Evolutionary conservation across 2,797 vertebrate species (phyloP).

Genomic region (Hapalemur alaotrensis): DNA sequence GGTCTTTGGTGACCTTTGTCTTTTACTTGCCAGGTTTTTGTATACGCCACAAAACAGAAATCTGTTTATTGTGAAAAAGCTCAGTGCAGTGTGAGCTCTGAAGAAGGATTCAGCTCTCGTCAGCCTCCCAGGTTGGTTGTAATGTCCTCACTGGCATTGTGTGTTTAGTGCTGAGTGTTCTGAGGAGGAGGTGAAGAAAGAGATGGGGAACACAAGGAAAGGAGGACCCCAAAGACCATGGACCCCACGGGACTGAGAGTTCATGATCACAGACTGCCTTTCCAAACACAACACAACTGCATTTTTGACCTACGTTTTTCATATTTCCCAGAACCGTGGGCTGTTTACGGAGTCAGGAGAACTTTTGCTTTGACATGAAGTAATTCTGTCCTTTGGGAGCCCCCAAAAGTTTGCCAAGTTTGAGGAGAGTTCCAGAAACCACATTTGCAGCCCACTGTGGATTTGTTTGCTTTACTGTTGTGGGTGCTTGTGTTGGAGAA

Average conservation of each 20-base stretch:
- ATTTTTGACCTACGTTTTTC: constrained; percentile 60
- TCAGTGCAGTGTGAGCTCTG: fast-evolving
- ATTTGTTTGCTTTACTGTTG: constrained; percentile 52
- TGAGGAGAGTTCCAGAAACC: constrained; percentile 61
- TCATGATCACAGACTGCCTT: constrained; percentile 41
- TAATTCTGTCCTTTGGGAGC: constrained; percentile 66
- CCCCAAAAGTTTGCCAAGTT: constrained; percentile 51
- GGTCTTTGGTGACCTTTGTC: constrained; percentile 18
- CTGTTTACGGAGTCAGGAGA: constrained; percentile 62
- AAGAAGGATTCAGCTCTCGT: not conserved
- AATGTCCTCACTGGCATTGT: not conserved
- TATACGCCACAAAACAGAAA: not conserved
- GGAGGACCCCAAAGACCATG: not conserved
- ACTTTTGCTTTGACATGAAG: constrained; percentile 65
- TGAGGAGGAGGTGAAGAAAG: constrained; percentile 20
- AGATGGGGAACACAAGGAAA: constrained; percentile 29
- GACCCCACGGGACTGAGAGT: not conserved
- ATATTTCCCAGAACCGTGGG: constrained; percentile 58
- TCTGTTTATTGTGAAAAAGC: constrained; percentile 19
- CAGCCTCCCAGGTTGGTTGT: not conserved
- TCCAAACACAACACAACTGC: constrained; percentile 63
- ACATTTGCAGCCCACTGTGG: not conserved
- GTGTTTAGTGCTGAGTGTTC: not conserved
- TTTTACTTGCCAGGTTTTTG: constrained; percentile 43
- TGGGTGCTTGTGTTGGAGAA: constrained; percentile 53